Base-by-base conservation (phyloP, 2,888 invertebrate genomes). In the Dryadula phaetusa region DNA sequence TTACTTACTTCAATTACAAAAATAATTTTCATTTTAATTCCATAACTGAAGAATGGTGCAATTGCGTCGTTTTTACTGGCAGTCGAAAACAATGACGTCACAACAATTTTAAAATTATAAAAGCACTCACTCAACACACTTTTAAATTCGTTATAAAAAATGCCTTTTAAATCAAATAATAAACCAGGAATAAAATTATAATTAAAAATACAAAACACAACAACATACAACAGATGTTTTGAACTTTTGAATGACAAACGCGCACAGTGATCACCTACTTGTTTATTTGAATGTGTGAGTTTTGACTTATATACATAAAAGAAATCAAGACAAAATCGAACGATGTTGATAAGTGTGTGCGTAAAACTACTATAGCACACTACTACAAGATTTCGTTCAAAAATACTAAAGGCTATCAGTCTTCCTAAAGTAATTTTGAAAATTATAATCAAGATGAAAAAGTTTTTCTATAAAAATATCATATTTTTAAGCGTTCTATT, bases 1-100 rank as follows among this genome's bases (percentile, higher is more conserved):
- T 28, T 56, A 81, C 86, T 84, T 72, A 92, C 92, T 90, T 87
- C 85, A 79, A 82, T 83, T 82, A 81, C 77, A 76, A 81, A 82
- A 84, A 82, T 80, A 82, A 84, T 83, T 85, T 79, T 91, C 92
- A 93, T 91, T 91, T 87, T 91, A 88, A 85, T 85, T 86, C 88
- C 93, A 93, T 92, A 88, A 90, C 86, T 81, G 75, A 80, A 80
- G 83, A 85, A 89, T 76, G 87, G 87, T 87, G 87, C 86, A 93
- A 94, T 94, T 94, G 94, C 94, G 94, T 94, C 93, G 94, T 94
- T 88, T 72, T 87, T 83, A 85, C 87, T 93, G 88, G 90, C 91
- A 91, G 89, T 91, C 88, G 89, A 89, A 90, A 90, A 90, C 84
- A 87, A 88, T 94, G 94, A 94, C 94, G 94, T 94, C 94, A 94